These are phyloP conservation scores for Eupeodes corollae DNA, from an alignment of 1,140 invertebrate species.

Conservation along the genomic window DNA sequence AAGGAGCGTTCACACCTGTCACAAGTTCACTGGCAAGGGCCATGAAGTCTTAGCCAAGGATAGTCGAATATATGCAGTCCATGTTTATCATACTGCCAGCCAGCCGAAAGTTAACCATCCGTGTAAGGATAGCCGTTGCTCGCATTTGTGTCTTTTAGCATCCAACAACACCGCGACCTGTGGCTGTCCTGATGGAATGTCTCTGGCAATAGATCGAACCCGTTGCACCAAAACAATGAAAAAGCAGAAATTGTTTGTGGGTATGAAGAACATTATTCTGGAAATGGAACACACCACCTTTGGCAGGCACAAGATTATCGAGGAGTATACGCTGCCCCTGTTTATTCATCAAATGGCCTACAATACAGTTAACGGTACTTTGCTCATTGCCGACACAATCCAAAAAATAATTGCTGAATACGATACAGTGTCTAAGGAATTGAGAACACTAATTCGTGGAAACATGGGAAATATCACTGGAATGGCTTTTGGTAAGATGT, in stretches of 20 bases:
- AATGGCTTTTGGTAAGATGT: constrained; percentile 49
- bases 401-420: constrained; percentile 36
- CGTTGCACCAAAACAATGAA: constrained; percentile 41
- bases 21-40: constrained; percentile 56
- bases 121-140: constrained; percentile 56
- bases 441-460: constrained; percentile 33
- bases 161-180: constrained; percentile 52
- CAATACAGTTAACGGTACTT: constrained; percentile 36
- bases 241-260: constrained; percentile 36
- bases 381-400: constrained; percentile 45
- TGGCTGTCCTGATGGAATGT: constrained; percentile 64
- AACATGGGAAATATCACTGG: constrained; percentile 45
- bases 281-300: constrained; percentile 40
- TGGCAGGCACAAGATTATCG: constrained; percentile 36
- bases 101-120: constrained; percentile 49
- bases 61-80: constrained; percentile 47
- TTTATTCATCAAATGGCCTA: constrained; percentile 37
- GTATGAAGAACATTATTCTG: constrained; percentile 30
- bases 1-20: constrained; percentile 50
- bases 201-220: constrained; percentile 39
- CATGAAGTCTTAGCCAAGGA: constrained; percentile 42
- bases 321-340: constrained; percentile 30
- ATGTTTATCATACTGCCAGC: constrained; percentile 56
- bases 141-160: constrained; percentile 68
- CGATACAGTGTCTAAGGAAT: constrained; percentile 31